Base-by-base conservation (phyloP, 1,140 invertebrate genomes). In the Scaptomyza hsui region DNA sequence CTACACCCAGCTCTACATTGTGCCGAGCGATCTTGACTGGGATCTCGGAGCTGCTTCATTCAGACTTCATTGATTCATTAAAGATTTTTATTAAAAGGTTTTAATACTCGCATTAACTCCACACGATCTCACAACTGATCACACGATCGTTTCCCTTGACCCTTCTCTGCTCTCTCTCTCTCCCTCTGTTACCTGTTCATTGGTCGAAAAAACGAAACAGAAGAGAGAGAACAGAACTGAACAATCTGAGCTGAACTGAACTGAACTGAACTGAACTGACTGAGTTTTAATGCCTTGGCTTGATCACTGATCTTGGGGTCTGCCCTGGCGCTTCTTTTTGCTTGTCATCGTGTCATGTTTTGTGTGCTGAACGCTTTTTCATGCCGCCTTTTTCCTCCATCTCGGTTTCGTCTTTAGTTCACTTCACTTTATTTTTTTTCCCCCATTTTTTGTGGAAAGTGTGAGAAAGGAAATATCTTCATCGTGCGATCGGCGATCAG, bases 81-180 rank as follows among this genome's bases (percentile, higher is more conserved):
- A 89, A 89, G 85, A 89, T 75, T 89, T 89, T 89, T 89, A 89
- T 89, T 89, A 89, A 89, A 89, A 89, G 86, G 86, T 89, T 89
- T 89, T 89, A 89, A 89, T 89, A 85, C 86, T 89, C 86, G 56
- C 86, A 89, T 89, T 89, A 89, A 89, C 86, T 89, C 86, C 86
- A 89, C 86, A 89, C 86, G 85, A 89, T 89, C 85, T 88, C 83
- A 75, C 78, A 57, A 78, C 75, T 72, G 72, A 77, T 78, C 64
- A 70, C 72, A 74, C 65, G 78, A 72, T 70, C 62, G 59, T 16
- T 21, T 12, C 41, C 39, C 24, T 52, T 16, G 18, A 26, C 18
- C 53, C 26, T 52, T 51, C n/a, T 26, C 37, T 19, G 24, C 53
- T 52, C 64, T 9, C 49, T 49, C n/a, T 49, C 18, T 42, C 5